phyloP scores from a whole-genome alignment of 2,113 vertebrate species.

The Lampris megalopsis region DNA sequence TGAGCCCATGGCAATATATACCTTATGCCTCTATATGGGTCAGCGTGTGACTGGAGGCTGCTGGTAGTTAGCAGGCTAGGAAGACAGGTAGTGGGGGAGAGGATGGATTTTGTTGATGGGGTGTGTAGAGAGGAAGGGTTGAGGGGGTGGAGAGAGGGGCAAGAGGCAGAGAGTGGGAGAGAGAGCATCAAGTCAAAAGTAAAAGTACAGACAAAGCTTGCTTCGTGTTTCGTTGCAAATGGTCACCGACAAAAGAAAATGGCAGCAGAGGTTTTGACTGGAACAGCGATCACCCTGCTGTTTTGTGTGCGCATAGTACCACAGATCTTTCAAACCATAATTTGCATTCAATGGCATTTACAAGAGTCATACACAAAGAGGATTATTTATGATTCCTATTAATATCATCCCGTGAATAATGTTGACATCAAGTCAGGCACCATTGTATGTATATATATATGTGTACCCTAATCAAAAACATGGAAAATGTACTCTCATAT shows the following conservation, averaged over 20 bases:
- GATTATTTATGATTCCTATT: no score
- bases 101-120: neutral
- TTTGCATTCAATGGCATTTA: neutral
- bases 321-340: neutral
- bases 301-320: neutral
- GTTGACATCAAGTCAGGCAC: no score
- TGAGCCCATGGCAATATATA: slow-evolving; percentile 23
- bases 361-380: neutral
- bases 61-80: neutral
- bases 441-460: no score
- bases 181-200: neutral
- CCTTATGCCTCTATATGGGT: slow-evolving; percentile 39
- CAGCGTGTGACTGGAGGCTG: slow-evolving; percentile 47
- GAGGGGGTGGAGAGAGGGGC: neutral
- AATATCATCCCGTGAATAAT: no score
- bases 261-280: neutral
- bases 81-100: neutral
- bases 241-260: slow-evolving; percentile 20
- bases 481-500: no score
- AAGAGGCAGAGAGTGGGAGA: neutral
- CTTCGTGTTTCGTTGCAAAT: slow-evolving; percentile 7
- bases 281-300: neutral
- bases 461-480: no score
- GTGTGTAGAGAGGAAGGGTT: neutral
- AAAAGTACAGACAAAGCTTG: slow-evolving; percentile 8